Evolutionary conservation across 2,113 vertebrate genomes (phyloP).

Genomic region (Ctenodactylus gundi): DNA sequence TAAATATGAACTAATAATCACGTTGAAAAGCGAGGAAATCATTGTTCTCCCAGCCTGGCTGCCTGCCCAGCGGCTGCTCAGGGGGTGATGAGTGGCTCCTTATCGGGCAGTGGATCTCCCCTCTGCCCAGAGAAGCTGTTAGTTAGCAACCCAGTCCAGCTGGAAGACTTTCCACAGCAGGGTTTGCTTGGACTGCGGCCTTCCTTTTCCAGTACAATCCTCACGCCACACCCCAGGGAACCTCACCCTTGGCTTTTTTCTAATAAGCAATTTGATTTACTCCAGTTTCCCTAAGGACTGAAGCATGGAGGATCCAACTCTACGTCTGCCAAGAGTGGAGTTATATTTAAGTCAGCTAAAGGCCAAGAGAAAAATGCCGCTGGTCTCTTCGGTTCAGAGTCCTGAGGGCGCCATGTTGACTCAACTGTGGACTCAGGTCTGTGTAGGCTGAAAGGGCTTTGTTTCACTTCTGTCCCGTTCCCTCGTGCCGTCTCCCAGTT

Average conservation of each 20-base stretch:
- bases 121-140: conserved; percentile 40
- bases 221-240: conserved; percentile 46
- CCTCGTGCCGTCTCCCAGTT: not conserved
- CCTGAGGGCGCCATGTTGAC: not conserved
- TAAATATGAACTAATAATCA: conserved; percentile 70
- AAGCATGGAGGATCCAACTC: conserved; percentile 7
- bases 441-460: not conserved
- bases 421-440: not conserved
- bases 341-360: not conserved
- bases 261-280: conserved; percentile 61
- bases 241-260: conserved; percentile 56
- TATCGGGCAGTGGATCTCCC: conserved; percentile 58
- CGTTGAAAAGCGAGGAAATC: conserved; percentile 58
- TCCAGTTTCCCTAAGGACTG: conserved; percentile 57
- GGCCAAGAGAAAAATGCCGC: not conserved
- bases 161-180: conserved; percentile 31
- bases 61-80: conserved; percentile 19
- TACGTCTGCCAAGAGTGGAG: not conserved
- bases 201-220: conserved; percentile 37
- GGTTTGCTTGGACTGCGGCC: conserved; percentile 33
- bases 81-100: conserved; percentile 13
- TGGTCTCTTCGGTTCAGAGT: not conserved
- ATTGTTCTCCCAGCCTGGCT: conserved; percentile 63
- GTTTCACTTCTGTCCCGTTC: not conserved
- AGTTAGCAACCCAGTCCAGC: conserved; percentile 30